phyloP scores from a whole-genome alignment of 2,113 vertebrate species.

The Syrrhaptes paradoxus region DNA sequence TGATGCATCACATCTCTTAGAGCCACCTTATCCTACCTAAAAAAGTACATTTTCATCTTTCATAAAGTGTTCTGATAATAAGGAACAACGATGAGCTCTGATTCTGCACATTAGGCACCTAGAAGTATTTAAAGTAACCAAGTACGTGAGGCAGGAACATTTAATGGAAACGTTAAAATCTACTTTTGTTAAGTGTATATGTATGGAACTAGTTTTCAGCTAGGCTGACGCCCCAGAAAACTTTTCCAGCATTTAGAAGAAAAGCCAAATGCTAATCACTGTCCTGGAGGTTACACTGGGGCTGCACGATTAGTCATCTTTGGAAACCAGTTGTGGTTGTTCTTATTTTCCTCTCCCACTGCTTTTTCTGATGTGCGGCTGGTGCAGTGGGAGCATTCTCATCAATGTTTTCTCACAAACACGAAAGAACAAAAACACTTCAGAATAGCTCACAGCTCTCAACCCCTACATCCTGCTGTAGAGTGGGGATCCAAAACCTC shows the following conservation, averaged over 20 bases:
- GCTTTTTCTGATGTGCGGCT: slow-evolving; percentile 30
- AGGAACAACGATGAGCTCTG: neutral
- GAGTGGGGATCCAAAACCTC: neutral
- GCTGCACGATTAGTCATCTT: slow-evolving; percentile 33
- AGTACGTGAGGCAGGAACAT: neutral
- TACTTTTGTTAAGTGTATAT: neutral
- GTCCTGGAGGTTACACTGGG: slow-evolving; percentile 29
- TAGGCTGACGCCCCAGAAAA: slow-evolving; percentile 20
- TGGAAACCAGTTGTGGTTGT: slow-evolving; percentile 49
- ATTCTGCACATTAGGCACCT: neutral
- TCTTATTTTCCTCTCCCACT: slow-evolving; percentile 56
- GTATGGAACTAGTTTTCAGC: slow-evolving; percentile 7
- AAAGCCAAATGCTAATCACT: slow-evolving; percentile 7
- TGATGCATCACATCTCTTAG: neutral
- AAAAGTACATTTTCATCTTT: neutral
- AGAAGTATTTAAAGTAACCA: neutral
- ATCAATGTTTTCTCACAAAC: slow-evolving; percentile 58
- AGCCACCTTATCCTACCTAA: neutral
- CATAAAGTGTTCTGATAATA: neutral
- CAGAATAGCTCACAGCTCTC: slow-evolving; percentile 21
- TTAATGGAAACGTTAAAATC: neutral
- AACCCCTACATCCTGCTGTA: neutral
- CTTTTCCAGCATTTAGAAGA: slow-evolving; percentile 29
- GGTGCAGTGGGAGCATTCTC: slow-evolving; percentile 44
- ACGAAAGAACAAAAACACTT: slow-evolving; percentile 32